Percentiles rank a stretch among this genome's conserved stretches.
phyloP scores from a whole-genome alignment of 2,797 vertebrate species.

The Lacerta viridis region DNA sequence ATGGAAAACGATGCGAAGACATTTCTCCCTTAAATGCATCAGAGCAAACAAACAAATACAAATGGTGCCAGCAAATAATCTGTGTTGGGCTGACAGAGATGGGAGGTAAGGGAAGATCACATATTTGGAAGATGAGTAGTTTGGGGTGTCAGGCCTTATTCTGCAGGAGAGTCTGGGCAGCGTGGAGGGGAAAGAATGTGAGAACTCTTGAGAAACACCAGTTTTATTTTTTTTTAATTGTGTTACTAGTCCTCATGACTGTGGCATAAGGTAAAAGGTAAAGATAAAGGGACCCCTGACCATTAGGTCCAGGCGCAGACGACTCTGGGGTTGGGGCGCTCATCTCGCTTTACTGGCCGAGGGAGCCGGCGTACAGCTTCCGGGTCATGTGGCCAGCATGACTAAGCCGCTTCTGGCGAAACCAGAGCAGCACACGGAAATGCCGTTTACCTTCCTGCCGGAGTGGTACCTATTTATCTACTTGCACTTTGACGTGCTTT shows the following conservation, averaged over 20 bases:
- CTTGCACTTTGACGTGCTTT: too few relatives aligned
- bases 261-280: neutral
- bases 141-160: neutral
- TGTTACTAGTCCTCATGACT: neutral
- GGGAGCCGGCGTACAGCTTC: too few relatives aligned
- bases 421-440: too few relatives aligned
- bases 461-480: too few relatives aligned
- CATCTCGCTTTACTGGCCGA: too few relatives aligned
- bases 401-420: too few relatives aligned
- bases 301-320: too few relatives aligned
- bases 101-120: neutral
- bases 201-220: neutral
- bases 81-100: neutral
- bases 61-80: neutral
- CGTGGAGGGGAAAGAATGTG: neutral
- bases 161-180: neutral
- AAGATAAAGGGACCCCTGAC: too few relatives aligned
- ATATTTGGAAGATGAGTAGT: too few relatives aligned
- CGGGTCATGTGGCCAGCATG: too few relatives aligned
- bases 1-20: neutral
- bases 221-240: neutral
- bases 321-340: too few relatives aligned
- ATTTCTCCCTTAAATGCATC: neutral
- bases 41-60: neutral
- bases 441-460: accelerated